Percentiles rank a stretch among this genome's conserved stretches.
Evolutionary conservation across 2,888 invertebrate species (phyloP).

Genomic region (Caenorhabditis drosophilae): DNA sequence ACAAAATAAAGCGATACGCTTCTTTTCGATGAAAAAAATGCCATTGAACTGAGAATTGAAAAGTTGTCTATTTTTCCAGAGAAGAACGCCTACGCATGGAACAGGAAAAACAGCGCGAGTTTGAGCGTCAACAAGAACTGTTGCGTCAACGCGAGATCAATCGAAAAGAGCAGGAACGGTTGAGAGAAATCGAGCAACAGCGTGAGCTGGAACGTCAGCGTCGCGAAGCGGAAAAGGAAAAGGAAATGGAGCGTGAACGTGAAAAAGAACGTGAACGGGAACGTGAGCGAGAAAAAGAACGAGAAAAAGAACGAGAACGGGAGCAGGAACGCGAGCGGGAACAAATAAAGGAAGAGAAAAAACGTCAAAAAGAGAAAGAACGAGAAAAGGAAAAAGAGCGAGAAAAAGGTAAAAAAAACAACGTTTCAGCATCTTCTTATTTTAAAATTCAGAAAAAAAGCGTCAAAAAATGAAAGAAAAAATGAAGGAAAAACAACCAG

Average conservation of each 20-base stretch:
- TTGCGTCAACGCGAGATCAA: no score
- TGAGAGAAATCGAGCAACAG: no score
- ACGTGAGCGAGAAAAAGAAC: slow-evolving; percentile 3
- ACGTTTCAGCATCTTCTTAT: neutral
- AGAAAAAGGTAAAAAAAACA: slow-evolving; percentile 5
- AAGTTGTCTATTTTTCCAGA: no score
- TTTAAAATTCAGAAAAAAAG: neutral
- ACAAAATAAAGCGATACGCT: no score
- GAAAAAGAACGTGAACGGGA: slow-evolving; percentile 21
- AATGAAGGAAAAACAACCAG: neutral
- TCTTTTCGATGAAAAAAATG: no score
- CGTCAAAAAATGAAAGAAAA: neutral
- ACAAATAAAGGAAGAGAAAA: slow-evolving; percentile 9
- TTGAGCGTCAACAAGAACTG: no score
- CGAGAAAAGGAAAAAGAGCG: slow-evolving; percentile 18
- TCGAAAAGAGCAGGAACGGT: no score
- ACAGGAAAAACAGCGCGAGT: no score
- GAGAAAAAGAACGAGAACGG: slow-evolving; percentile 24
- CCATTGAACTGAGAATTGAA: no score
- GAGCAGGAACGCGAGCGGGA: slow-evolving; percentile 29
- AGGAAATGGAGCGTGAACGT: slow-evolving; percentile 11
- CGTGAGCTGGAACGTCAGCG: slow-evolving; percentile 9
- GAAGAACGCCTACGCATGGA: no score
- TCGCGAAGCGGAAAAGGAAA: slow-evolving; percentile 30
- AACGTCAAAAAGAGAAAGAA: slow-evolving; percentile 13